Base-by-base conservation (phyloP, 1,140 invertebrate species). In the Chironomus tepperi region DNA sequence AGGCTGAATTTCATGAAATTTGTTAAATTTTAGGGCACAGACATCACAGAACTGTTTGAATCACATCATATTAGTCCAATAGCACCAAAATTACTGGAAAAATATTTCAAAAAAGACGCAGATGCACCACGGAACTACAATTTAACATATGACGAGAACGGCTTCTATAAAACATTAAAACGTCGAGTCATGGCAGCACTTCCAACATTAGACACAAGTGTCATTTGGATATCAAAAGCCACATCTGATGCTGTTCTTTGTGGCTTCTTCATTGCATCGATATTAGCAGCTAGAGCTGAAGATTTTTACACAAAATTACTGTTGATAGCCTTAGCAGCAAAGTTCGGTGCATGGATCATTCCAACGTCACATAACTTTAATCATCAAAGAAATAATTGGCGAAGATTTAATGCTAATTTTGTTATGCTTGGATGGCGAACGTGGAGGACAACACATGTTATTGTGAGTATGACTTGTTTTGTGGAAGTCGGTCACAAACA, bases 391-490 rank as follows among this genome's bases (percentile, higher is more conserved):
- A 89, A 95, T 78, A 93, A 87, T 79, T 93, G 91, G 85, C 86
- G 93, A 72, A 93, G 93, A 89, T 93, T 91, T 78, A 87, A 91
- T 64, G 92, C 91, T 75, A 90, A 94, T 78, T 80, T 95, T 15
- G 83, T 84, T 34, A 79, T 89, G 73, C 80, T 91, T 81, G 82
- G 81, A 84, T 87, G 80, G 78, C 88, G 88, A 75, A 87, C 91
- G 75, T 95, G 92, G 87, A 84, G 92, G 76, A 87, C 95, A 57
- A 88, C 87, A 0, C 93, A 95, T 78, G 88, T 84, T 0, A 78
- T 95, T 34, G 24, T 34, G 24, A 34, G 24, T 34, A 34, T 34
- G 24, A 34, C 24, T 34, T 34, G 24, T 34, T 34, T 34, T 34
- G 1, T 34, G 24, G 24, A 34, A 2, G 24, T 34, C 2, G n/a